Evolutionary conservation across 2,797 vertebrate species (phyloP).

Genomic region (Halcyon chelicuti): DNA sequence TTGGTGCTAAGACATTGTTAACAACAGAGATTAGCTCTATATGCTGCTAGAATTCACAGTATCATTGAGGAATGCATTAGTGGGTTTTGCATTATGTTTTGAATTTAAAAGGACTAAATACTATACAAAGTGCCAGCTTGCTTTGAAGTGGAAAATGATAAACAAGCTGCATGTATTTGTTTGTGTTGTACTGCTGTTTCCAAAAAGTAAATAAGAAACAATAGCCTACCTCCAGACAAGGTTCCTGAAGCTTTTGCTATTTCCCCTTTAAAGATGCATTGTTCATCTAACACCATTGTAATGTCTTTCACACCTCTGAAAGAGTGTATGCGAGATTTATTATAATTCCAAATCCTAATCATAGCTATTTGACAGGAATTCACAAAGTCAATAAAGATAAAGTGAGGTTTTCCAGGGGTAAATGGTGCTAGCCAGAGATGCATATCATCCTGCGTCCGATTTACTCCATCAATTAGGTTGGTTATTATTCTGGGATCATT

Average conservation of each 20-base stretch:
- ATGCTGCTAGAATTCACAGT: not conserved
- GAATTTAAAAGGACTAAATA: not conserved
- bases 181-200: not conserved
- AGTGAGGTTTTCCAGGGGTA: conserved; percentile 86
- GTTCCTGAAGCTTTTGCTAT: conserved; percentile 96
- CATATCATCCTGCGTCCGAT: conserved; percentile 97
- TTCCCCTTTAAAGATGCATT: conserved; percentile 93
- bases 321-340: conserved; percentile 97
- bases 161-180: not conserved
- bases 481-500: conserved; percentile 89
- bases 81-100: not conserved
- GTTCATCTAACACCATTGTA: conserved; percentile 87
- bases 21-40: not conserved
- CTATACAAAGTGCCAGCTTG: not conserved
- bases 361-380: conserved; percentile 88
- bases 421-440: conserved; percentile 97
- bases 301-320: conserved; percentile 93
- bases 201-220: not conserved
- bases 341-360: conserved; percentile 98
- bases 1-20: not conserved
- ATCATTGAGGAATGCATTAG: not conserved
- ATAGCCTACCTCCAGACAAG: conserved; percentile 88
- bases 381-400: conserved; percentile 87
- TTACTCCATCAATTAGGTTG: conserved; percentile 90
- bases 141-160: not conserved